Percentiles rank a stretch among this genome's conserved stretches.
Conservation (phyloP, 2,113 vertebrate species). For the Pluvianellus socialis region DNA sequence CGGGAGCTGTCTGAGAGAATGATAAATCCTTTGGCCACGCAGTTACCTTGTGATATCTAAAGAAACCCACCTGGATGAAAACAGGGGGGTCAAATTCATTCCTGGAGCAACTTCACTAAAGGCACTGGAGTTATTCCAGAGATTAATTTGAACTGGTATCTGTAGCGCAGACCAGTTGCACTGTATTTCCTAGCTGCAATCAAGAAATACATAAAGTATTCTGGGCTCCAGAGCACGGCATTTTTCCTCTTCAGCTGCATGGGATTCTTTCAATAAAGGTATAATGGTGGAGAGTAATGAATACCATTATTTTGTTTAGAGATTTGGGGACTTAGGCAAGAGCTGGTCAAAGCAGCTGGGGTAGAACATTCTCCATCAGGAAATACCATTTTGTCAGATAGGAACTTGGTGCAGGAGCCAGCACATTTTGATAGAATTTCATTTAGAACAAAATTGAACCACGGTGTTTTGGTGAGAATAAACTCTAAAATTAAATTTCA, state of each 20-base stretch:
- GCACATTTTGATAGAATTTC: not conserved
- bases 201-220: constrained; percentile 1
- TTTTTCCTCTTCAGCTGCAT: constrained; percentile 5
- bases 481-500: constrained; percentile 23
- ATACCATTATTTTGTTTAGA: not conserved
- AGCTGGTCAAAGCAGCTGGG: not conserved
- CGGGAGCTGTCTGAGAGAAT: not conserved
- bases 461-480: not conserved
- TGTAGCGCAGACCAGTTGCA: not conserved
- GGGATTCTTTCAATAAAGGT: not conserved
- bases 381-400: not conserved
- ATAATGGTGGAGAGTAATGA: not conserved
- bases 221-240: not conserved
- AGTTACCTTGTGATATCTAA: constrained; percentile 21
- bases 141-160: not conserved
- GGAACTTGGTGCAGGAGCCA: not conserved
- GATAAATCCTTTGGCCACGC: not conserved
- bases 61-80: constrained; percentile 31
- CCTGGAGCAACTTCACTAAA: not conserved
- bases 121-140: not conserved
- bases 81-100: not conserved
- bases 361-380: not conserved
- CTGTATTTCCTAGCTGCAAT: not conserved
- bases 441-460: not conserved
- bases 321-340: not conserved